phyloP scores from a whole-genome alignment of 2,888 invertebrate species.

The Melieria crassipennis region DNA sequence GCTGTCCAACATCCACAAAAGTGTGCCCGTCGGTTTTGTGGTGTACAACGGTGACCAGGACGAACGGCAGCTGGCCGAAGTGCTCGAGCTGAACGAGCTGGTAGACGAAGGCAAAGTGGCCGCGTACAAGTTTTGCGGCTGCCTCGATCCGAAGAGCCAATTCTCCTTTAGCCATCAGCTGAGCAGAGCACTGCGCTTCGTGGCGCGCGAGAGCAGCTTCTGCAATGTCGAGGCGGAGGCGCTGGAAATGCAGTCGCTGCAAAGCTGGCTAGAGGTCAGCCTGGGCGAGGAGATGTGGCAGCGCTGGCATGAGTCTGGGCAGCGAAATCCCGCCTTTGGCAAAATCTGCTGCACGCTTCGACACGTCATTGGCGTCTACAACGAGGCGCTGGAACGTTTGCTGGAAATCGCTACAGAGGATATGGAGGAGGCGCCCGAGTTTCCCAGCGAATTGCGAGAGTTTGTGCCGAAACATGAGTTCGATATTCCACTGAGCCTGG shows the following conservation, averaged over 20 bases:
- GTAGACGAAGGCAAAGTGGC: constrained; percentile 66
- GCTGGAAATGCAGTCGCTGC: constrained; percentile 70
- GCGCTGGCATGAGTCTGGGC: constrained; percentile 63
- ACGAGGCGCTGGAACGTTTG: constrained; percentile 73
- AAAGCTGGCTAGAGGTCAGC: constrained; percentile 69
- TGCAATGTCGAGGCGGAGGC: constrained; percentile 66
- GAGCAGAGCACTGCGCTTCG: constrained; percentile 59
- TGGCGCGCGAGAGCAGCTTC: constrained; percentile 60
- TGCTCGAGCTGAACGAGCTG: constrained; percentile 47
- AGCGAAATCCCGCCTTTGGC: constrained; percentile 56
- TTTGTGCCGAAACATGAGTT: constrained; percentile 66
- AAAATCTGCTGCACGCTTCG: constrained; percentile 64
- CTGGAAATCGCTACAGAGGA: constrained; percentile 71
- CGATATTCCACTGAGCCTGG: constrained; percentile 72
- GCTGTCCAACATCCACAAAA: constrained; percentile 45
- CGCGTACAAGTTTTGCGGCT: constrained; percentile 52
- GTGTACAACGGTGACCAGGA: constrained; percentile 45
- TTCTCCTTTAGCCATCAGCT: constrained; percentile 61
- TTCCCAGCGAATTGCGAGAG: constrained; percentile 73
- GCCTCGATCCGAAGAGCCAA: constrained; percentile 38
- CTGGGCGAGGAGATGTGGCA: constrained; percentile 74
- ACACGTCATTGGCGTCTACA: constrained; percentile 73
- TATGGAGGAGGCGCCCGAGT: constrained; percentile 70
- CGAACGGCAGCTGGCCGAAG: constrained; percentile 35
- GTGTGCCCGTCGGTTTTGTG: constrained; percentile 55